phyloP scores from a whole-genome alignment of 2,797 vertebrate species.

The Zenarchopterus dispar region DNA sequence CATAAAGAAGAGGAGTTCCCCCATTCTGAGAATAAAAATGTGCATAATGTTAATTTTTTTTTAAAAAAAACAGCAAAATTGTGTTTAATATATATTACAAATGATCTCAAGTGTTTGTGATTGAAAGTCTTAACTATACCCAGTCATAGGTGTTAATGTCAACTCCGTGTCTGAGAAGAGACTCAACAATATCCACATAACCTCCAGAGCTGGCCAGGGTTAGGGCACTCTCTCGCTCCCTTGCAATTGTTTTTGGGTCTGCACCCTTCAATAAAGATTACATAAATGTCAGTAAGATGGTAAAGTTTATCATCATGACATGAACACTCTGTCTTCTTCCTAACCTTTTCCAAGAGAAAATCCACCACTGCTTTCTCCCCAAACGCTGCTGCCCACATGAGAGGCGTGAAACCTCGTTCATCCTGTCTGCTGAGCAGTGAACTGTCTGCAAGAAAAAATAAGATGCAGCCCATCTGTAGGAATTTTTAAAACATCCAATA shows the following conservation, averaged over 20 bases:
- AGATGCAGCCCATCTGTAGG: not conserved
- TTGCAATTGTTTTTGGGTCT: slow-evolving; percentile 88
- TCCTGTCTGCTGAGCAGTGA: slow-evolving; percentile 90
- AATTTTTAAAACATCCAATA: not conserved
- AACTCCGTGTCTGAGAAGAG: slow-evolving; percentile 87
- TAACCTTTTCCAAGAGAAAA: slow-evolving; percentile 90
- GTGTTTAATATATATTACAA: not conserved
- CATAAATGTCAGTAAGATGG: not conserved
- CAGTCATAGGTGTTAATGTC: slow-evolving; percentile 96
- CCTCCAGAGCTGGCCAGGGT: slow-evolving; percentile 94
- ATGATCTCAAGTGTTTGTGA: not conserved
- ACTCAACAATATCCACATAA: slow-evolving; percentile 90
- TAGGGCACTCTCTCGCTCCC: slow-evolving; percentile 92
- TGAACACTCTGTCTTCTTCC: slow-evolving; percentile 4
- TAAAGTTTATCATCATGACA: not conserved
- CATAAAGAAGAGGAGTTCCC: slow-evolving; percentile 95
- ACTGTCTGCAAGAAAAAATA: slow-evolving; percentile 75
- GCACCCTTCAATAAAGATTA: slow-evolving; percentile 84
- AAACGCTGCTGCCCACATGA: slow-evolving; percentile 96
- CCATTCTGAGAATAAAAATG: slow-evolving; percentile 85
- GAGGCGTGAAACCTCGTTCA: slow-evolving; percentile 92
- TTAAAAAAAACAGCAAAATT: not conserved
- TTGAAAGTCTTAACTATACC: slow-evolving; percentile 75
- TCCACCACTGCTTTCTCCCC: slow-evolving; percentile 92
- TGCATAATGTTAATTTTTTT: not conserved